Evolutionary conservation across 2,888 invertebrate genomes (phyloP).

Genomic region (Drosophila putrida): DNA sequence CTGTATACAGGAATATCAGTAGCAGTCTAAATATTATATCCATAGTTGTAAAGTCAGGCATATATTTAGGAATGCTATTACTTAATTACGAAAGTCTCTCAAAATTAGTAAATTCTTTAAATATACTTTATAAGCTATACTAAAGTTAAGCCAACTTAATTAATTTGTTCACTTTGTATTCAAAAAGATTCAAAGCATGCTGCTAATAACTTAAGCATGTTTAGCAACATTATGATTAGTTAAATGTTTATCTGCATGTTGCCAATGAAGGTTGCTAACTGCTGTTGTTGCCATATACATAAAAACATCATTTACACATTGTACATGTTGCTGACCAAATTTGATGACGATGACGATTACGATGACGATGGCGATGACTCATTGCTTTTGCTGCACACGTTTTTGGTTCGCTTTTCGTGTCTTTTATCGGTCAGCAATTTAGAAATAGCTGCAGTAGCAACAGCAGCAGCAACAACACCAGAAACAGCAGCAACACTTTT

Average conservation of each 20-base stretch:
- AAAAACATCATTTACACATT: background rate
- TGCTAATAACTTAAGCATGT: background rate
- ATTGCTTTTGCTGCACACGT: constrained; percentile 34
- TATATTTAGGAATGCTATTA: too few species aligned
- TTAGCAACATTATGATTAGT: background rate
- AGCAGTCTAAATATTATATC: too few species aligned
- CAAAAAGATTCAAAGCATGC: too few species aligned
- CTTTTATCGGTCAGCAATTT: constrained; percentile 61
- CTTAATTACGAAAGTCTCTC: too few species aligned
- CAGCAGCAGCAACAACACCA: constrained; percentile 13
- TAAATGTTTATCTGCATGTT: constrained; percentile 12
- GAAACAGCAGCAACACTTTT: constrained; percentile 27
- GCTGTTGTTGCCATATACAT: background rate
- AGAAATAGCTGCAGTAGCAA: constrained; percentile 55
- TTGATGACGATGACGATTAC: constrained; percentile 16
- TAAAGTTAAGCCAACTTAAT: too few species aligned
- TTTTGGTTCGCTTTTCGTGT: constrained; percentile 36
- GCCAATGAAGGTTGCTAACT: constrained; percentile 29
- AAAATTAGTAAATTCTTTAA: too few species aligned
- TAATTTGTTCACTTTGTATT: too few species aligned
- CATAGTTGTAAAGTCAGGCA: too few species aligned
- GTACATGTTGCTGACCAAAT: constrained; percentile 22
- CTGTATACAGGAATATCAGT: background rate
- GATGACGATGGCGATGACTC: constrained; percentile 51
- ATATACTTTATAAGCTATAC: too few species aligned